Conservation (phyloP, 1,140 invertebrate species). For the Alviniconcha marisindica region DNA sequence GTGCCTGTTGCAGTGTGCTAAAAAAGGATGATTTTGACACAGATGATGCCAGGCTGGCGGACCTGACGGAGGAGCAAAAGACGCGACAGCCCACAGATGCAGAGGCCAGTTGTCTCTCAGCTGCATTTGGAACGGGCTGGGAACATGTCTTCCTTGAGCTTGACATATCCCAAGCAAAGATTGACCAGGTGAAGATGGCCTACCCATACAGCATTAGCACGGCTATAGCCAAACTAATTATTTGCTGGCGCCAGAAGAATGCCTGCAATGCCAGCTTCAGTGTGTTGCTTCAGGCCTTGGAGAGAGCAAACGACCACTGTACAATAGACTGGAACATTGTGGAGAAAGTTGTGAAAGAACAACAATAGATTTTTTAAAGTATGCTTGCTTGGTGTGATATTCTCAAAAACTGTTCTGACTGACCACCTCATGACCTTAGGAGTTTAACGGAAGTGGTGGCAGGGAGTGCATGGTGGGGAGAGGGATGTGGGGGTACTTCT, state of each 20-base stretch:
- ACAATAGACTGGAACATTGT: constrained; percentile 35
- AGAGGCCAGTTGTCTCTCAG: constrained; percentile 33
- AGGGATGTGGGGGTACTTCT: too few species aligned
- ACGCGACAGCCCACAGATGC: constrained; percentile 14
- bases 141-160: constrained; percentile 35
- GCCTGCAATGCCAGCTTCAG: constrained; percentile 29
- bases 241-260: constrained; percentile 41
- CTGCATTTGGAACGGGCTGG: constrained; percentile 32
- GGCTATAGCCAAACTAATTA: constrained; percentile 38
- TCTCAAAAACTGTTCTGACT: too few species aligned
- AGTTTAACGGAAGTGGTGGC: too few species aligned
- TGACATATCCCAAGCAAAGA: neutral
- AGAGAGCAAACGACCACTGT: neutral
- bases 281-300: constrained; percentile 32
- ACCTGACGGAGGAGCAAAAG: constrained; percentile 29
- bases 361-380: too few species aligned
- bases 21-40: too few species aligned
- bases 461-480: too few species aligned
- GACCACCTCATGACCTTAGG: too few species aligned
- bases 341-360: neutral
- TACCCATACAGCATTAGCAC: neutral
- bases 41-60: constrained; percentile 37
- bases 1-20: too few species aligned
- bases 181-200: constrained; percentile 31
- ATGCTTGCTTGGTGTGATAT: too few species aligned